Base-by-base conservation (phyloP, 2,888 invertebrate genomes). In the Amphipyra berbera region DNA sequence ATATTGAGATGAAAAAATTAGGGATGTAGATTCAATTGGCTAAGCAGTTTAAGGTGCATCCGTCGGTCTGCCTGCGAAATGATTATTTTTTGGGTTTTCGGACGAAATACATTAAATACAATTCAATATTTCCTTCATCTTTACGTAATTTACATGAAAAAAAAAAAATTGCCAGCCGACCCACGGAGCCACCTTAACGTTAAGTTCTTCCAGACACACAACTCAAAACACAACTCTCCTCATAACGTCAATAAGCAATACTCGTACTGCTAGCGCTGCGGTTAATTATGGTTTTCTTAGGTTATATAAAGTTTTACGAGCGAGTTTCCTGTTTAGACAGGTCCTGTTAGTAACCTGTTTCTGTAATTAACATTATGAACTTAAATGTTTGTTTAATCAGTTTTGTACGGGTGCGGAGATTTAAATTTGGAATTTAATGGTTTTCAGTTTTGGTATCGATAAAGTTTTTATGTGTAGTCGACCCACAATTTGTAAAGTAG, bases 221-320 rank as follows among this genome's bases (percentile, higher is more conserved):
- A 21, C 21, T 21, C n/a, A n/a, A n/a, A n/a, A n/a, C n/a, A n/a
- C n/a, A n/a, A n/a, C 63, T 54, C 49, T 46, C 54, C 27, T 38
- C 50, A 61, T 33, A 56, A 38, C 38, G 38, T 21, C 57, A 67
- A 61, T 58, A 56, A 49, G 27, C 58, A 48, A 50, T 13, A 46
- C 61, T 52, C 52, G 21, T 21, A 30, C 40, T n/a, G n/a, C n/a
- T n/a, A n/a, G n/a, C 59, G 41, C 41, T 57, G 58, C 14, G 53
- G 69, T 76, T 70, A 73, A 76, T 77, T 73, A 73, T 60, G 62
- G 61, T 63, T 76, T 76, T 79, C 64, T 65, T 63, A 46, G 49
- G 49, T 54, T 55, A 52, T 49, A 63, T 65, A 62, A 48, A 63
- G 61, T 61, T 76, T 63, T 40, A 73, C 62, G 73, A 67, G 60